phyloP scores from a whole-genome alignment of 2,888 invertebrate species.

The Platycheirus albimanus region DNA sequence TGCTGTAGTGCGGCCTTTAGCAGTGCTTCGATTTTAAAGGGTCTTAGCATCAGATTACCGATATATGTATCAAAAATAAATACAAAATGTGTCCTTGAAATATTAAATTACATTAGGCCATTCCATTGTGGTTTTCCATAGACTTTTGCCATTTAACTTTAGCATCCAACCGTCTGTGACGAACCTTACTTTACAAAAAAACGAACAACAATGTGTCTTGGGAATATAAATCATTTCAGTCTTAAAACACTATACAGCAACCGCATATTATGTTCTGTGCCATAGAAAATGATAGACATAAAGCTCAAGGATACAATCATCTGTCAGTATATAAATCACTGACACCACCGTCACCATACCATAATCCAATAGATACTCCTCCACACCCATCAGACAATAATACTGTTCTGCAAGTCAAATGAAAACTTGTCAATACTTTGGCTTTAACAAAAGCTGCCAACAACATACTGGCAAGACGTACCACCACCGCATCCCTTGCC shows the following conservation, averaged over 20 bases:
- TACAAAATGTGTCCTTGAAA: too few species aligned
- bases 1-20: too few species aligned
- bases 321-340: constrained; percentile 48
- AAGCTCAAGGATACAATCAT: constrained; percentile 56
- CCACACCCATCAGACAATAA: not conserved
- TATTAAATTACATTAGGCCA: too few species aligned
- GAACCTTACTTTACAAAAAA: constrained; percentile 3
- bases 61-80: too few species aligned
- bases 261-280: constrained; percentile 8
- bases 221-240: constrained; percentile 49
- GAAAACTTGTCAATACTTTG: constrained; percentile 9
- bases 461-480: not conserved
- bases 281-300: constrained; percentile 25
- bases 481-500: too few species aligned
- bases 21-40: too few species aligned
- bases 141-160: constrained; percentile 19
- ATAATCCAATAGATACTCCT: not conserved
- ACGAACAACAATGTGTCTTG: constrained; percentile 17
- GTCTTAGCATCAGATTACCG: too few species aligned
- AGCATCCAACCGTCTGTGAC: too few species aligned
- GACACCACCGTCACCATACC: not conserved
- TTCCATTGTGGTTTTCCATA: constrained; percentile 10
- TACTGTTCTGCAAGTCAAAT: constrained; percentile 15
- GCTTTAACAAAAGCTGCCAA: constrained; percentile 16
- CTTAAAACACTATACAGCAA: constrained; percentile 4